phyloP scores from a whole-genome alignment of 1,140 invertebrate genomes.

The Acromyrmex charruanus region DNA sequence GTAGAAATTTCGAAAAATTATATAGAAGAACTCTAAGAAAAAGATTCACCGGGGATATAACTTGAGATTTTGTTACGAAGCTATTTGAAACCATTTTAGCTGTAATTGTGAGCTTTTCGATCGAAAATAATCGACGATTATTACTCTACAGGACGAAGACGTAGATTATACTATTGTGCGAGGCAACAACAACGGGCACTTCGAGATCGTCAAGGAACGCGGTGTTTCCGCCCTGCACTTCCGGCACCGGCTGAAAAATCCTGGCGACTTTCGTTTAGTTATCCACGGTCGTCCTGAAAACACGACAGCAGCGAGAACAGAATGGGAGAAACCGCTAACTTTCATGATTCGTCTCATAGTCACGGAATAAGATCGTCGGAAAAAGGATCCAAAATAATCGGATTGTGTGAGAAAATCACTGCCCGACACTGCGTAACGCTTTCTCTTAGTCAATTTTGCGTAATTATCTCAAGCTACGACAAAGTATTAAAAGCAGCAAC shows the following conservation, averaged over 20 bases:
- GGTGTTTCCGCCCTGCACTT: constrained; percentile 90
- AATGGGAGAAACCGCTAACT: constrained; percentile 88
- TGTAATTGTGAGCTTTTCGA: background rate
- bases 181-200: constrained; percentile 89
- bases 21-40: too few relatives aligned
- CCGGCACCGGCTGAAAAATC: constrained; percentile 87
- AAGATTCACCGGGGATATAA: background rate
- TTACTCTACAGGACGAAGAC: constrained; percentile 85
- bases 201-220: constrained; percentile 89
- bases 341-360: constrained; percentile 86
- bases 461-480: constrained; percentile 42
- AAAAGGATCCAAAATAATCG: constrained; percentile 14
- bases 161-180: constrained; percentile 89
- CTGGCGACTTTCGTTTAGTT: constrained; percentile 87
- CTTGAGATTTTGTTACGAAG: background rate
- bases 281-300: constrained; percentile 86
- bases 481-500: constrained; percentile 68
- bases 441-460: constrained; percentile 67
- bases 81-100: background rate
- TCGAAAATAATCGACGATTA: background rate
- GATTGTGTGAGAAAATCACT: constrained; percentile 36
- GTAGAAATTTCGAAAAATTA: too few relatives aligned
- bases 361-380: constrained; percentile 77
- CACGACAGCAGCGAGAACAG: constrained; percentile 73
- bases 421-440: constrained; percentile 55